A percentile compares a stretch with the other conserved stretches of the same genome.
Conservation (phyloP, 2,888 invertebrate genomes). For the Orthosia cruda region DNA sequence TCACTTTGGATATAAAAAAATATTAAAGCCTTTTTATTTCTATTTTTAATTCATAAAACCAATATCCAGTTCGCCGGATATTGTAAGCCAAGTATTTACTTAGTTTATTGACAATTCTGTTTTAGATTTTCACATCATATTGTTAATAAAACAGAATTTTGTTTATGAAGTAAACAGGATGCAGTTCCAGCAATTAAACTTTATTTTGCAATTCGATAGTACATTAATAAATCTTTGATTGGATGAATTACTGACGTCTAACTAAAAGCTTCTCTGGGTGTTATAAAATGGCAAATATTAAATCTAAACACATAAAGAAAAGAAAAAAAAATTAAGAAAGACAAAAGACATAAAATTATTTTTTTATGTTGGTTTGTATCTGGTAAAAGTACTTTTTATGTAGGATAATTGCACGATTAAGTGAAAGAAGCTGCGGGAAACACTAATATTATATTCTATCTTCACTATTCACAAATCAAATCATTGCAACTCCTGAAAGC, state of each 20-base stretch:
- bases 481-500: no score
- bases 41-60: background rate
- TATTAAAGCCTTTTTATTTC: no score
- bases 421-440: no score
- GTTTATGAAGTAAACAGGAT: constrained; percentile 15
- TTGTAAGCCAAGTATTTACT: constrained; percentile 6
- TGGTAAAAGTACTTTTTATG: background rate
- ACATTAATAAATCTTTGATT: background rate
- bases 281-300: no score
- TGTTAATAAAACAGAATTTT: background rate
- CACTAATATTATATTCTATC: no score
- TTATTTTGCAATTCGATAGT: background rate
- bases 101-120: background rate
- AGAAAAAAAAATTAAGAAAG: no score
- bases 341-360: no score
- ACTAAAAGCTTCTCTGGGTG: background rate
- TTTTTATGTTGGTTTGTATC: no score
- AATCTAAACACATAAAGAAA: no score
- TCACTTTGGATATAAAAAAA: no score
- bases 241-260: background rate
- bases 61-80: constrained; percentile 23
- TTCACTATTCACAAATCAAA: no score
- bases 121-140: background rate
- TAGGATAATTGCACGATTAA: background rate
- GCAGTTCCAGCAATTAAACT: background rate